phyloP scores from a whole-genome alignment of 2,888 invertebrate species.

The Nephrotoma appendiculata region DNA sequence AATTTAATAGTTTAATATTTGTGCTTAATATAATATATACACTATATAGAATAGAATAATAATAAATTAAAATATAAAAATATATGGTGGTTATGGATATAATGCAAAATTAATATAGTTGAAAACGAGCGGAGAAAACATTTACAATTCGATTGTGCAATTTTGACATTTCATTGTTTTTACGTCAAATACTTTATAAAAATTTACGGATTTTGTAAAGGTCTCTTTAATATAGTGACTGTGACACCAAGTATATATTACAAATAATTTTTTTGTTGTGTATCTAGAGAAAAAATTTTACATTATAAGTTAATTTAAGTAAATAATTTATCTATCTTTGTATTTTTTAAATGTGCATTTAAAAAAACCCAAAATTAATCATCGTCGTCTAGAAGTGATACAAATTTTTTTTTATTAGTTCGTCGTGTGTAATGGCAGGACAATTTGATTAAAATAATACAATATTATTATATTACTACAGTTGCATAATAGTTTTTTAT shows the following conservation, averaged over 20 bases:
- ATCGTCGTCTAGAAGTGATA: not conserved
- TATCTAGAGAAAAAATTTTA: not conserved
- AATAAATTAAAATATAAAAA: not conserved
- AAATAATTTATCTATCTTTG: not conserved
- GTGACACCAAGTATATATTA: too few species aligned
- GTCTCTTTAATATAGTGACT: not conserved
- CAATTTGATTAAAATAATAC: not conserved
- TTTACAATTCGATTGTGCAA: conserved; percentile 1
- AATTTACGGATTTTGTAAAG: not conserved
- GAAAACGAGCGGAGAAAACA: not conserved
- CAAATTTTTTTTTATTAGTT: not conserved
- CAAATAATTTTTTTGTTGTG: not conserved
- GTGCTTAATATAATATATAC: not conserved
- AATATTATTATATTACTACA: not conserved
- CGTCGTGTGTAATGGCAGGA: not conserved
- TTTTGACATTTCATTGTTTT: conserved; percentile 2
- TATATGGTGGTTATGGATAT: not conserved
- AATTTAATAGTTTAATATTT: not conserved
- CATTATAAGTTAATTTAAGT: not conserved
- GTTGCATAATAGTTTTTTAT: not conserved
- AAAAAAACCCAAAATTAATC: not conserved
- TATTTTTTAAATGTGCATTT: not conserved
- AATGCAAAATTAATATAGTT: not conserved
- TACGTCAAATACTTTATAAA: not conserved
- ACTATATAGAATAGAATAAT: not conserved